phyloP scores from a whole-genome alignment of 2,888 invertebrate species.

The Callinectes sapidus region DNA sequence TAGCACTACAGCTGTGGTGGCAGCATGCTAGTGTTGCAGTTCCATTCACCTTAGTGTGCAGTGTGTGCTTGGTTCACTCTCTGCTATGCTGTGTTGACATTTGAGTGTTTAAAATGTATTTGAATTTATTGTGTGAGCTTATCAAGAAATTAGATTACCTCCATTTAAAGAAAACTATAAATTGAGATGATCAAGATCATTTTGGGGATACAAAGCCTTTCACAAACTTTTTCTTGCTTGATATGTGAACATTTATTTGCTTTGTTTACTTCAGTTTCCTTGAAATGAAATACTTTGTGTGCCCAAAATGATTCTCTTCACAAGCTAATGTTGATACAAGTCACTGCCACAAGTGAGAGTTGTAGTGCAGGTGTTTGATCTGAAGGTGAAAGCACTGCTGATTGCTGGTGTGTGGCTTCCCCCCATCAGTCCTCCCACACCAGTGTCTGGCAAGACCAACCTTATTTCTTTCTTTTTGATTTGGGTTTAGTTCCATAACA shows the following conservation, averaged over 20 bases:
- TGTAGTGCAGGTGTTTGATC: background rate
- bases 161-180: background rate
- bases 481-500: background rate
- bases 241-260: background rate
- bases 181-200: background rate
- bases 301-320: background rate
- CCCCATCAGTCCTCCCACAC: background rate
- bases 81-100: background rate
- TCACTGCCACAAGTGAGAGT: background rate
- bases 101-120: background rate
- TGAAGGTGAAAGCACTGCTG: background rate
- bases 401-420: background rate
- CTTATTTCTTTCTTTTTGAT: background rate
- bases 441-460: background rate
- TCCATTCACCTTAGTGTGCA: background rate
- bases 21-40: slow-evolving; percentile 26
- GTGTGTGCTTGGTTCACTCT: background rate
- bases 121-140: slow-evolving; percentile 36
- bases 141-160: background rate
- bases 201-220: background rate
- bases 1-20: background rate
- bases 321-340: background rate
- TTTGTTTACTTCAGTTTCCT: background rate
- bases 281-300: background rate
- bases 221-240: background rate